Evolutionary conservation across 53 echinoderm and acorn worm species (phyloP).

Genomic region (Temnopleurus reevesii): DNA sequence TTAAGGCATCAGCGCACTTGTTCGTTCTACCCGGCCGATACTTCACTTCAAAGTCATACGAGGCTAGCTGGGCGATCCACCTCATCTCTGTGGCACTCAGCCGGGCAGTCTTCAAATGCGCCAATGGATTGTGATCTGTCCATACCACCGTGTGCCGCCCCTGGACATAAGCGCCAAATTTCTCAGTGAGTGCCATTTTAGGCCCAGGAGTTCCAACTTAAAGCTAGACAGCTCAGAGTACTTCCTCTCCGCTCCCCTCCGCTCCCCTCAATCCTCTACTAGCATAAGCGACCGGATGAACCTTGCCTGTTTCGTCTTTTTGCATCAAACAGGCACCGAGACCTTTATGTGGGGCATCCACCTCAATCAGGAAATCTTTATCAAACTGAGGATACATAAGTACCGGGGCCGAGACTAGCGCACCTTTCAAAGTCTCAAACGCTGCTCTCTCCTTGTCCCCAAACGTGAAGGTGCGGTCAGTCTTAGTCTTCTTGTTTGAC

Average conservation of each 20-base stretch:
- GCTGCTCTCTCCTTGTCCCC: neutral
- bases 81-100: neutral
- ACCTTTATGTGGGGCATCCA: neutral
- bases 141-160: neutral
- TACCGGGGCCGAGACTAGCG: neutral
- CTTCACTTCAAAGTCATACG: slow-evolving; percentile 52
- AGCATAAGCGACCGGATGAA: neutral
- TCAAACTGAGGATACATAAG: neutral
- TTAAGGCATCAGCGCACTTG: slow-evolving; percentile 62
- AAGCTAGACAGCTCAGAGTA: neutral
- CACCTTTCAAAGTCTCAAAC: neutral
- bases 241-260: neutral
- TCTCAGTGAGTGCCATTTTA: neutral
- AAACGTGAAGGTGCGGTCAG: too few species aligned
- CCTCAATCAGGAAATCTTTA: neutral
- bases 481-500: too few species aligned
- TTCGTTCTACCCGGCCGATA: slow-evolving; percentile 21
- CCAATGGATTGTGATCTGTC: neutral
- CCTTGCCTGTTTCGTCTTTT: neutral
- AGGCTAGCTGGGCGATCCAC: slow-evolving; percentile 61
- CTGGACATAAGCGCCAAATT: neutral
- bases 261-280: neutral
- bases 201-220: neutral
- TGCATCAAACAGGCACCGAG: slow-evolving; percentile 22
- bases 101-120: neutral